Evolutionary conservation across 2,113 vertebrate species (phyloP).

Genomic region (Hepsetus odoe): DNA sequence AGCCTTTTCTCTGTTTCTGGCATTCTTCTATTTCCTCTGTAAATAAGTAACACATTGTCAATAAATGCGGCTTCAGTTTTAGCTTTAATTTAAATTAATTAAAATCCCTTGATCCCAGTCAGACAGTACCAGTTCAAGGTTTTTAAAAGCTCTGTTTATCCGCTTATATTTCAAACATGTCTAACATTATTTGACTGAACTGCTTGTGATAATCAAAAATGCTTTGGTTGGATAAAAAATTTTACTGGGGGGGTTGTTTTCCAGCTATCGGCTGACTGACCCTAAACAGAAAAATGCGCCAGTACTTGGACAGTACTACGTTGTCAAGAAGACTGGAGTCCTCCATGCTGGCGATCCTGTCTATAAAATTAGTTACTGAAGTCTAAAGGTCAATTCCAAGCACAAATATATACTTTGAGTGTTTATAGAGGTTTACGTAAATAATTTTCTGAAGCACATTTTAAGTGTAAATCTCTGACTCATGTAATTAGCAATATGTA

Average conservation of each 20-base stretch:
- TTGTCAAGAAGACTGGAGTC: conserved; percentile 76
- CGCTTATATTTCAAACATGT: neutral
- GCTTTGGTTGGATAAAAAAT: neutral
- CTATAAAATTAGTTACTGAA: conserved; percentile 75
- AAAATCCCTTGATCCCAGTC: neutral
- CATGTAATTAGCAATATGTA: neutral
- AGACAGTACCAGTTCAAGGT: neutral
- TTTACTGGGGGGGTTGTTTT: neutral
- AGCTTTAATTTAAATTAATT: too few relatives aligned
- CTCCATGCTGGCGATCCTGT: conserved; percentile 86
- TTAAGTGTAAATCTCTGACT: neutral
- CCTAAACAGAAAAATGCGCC: conserved; percentile 79
- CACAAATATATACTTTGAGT: neutral
- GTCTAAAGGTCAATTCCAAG: neutral
- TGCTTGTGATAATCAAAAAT: neutral
- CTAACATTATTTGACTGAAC: neutral
- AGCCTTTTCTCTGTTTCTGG: neutral
- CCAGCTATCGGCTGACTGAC: conserved; percentile 85
- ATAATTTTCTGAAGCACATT: neutral
- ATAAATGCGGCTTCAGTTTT: neutral
- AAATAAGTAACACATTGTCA: conserved; percentile 22
- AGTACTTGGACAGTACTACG: conserved; percentile 85
- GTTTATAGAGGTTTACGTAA: neutral
- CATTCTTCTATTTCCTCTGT: neutral
- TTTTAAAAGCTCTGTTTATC: neutral